Conservation (phyloP, 2,113 vertebrate species). For the Lepidothrix coronata region DNA sequence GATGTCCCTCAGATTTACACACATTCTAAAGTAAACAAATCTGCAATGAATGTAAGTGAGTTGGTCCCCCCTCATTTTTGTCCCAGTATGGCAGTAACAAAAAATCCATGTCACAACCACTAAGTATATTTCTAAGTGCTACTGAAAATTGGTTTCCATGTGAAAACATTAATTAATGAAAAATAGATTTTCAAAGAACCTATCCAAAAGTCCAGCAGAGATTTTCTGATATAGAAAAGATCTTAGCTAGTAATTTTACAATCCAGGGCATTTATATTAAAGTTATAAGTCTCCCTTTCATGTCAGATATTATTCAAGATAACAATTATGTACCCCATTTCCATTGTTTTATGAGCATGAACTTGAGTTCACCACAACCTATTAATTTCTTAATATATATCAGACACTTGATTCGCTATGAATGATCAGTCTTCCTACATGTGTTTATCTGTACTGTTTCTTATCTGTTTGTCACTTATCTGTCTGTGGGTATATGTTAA, state of each 20-base stretch:
- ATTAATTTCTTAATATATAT: background rate
- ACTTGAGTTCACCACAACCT: background rate
- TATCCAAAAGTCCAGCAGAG: background rate
- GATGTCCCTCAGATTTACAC: background rate
- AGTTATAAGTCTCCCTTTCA: background rate
- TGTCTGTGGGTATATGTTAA: background rate
- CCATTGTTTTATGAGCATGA: background rate
- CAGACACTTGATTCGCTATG: background rate
- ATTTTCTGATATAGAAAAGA: background rate
- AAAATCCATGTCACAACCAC: background rate
- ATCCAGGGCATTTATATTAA: background rate
- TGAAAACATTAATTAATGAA: background rate
- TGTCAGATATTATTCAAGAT: background rate
- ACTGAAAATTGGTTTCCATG: background rate
- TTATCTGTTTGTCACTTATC: background rate
- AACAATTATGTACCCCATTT: background rate
- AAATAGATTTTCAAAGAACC: background rate
- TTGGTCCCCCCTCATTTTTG: background rate
- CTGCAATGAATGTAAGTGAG: background rate
- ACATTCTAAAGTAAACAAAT: background rate
- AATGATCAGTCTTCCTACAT: accelerated
- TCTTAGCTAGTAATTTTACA: background rate
- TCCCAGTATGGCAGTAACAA: background rate
- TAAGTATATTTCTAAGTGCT: background rate
- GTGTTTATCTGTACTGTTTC: background rate